Evolutionary conservation across 1,140 invertebrate species (phyloP).

Genomic region (Euschistus heros): DNA sequence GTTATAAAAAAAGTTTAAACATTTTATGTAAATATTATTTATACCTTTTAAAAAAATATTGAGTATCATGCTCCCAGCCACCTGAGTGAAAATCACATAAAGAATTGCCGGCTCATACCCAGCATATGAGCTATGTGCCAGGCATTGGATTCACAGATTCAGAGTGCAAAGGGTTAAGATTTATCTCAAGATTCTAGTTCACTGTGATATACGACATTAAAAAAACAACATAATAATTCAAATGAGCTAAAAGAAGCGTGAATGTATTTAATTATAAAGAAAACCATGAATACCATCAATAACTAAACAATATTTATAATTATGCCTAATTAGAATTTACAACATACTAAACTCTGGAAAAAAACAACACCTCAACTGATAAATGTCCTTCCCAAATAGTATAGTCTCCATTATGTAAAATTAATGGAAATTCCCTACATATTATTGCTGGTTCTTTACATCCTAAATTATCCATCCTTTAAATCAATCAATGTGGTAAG

Average conservation of each 20-base stretch:
- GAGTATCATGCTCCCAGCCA: too few species aligned
- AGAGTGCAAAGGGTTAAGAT: too few species aligned
- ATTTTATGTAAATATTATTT: too few species aligned
- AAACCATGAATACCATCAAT: background rate
- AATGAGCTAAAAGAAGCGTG: background rate
- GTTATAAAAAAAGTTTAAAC: too few species aligned
- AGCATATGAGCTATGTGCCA: too few species aligned
- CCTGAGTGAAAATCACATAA: too few species aligned
- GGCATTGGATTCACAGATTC: too few species aligned
- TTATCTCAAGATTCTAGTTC: too few species aligned
- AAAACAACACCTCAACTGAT: background rate
- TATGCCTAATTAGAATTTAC: background rate
- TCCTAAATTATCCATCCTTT: too few species aligned
- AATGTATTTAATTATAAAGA: background rate
- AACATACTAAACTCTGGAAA: background rate
- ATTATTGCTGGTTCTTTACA: background rate
- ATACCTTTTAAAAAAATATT: too few species aligned
- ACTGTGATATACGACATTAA: background rate
- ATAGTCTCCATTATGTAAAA: slow-evolving; percentile 10
- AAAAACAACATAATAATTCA: background rate
- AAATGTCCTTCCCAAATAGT: slow-evolving; percentile 2
- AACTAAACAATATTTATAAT: background rate
- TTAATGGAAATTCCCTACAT: background rate
- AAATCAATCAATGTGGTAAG: too few species aligned
- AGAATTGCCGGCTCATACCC: too few species aligned